Base-by-base conservation (phyloP, 2,797 vertebrate species). In the Thripadectes ignobilis region DNA sequence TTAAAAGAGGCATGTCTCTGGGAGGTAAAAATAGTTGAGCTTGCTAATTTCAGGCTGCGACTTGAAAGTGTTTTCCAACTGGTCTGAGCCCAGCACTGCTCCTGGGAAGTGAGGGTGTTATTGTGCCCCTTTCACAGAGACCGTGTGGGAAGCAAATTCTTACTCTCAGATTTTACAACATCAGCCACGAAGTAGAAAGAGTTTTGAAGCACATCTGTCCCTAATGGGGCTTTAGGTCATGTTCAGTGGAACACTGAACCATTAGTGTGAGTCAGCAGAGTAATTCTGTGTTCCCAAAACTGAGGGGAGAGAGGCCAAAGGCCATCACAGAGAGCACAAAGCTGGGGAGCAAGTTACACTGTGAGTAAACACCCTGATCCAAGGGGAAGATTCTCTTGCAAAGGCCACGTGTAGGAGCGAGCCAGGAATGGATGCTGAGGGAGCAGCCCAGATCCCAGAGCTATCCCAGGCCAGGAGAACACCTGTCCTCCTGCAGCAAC, bases 1-100 rank as follows among this genome's bases (percentile, higher is more conserved):
- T 77, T 58, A 58, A 26, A 36, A 74, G 68, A 48, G 46, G 34
- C 48, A 58, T 36, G 65, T 36, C 67, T 80, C 49, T n/a, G 63
- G 52, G 39, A 81, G 66, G 63, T 62, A 93, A 95, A 95, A 95
- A 92, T 81, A 92, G 66, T 16, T 51, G 24, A 73, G 36, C 81
- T 58, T 51, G 62, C 89, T 92, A 86, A 90, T 86, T 90, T 87
- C 88, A 87, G 86, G 32, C 18, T 6, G 6, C 29, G 22, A 77
- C 15, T 30, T 66, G 16, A 52, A 89, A 80, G 82, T 9, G 58
- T 58, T 92, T 65, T 78, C 85, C 85, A 62, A 59, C 66, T 0
- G 0, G 55, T 30, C 46, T 30, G 39, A 43, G 24, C 43, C 71
- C 38, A 39, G 77, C 77, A 51, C 9, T 15, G 51, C n/a, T 76